These are phyloP conservation scores for Peromyscus leucopus DNA, from an alignment of 2,113 vertebrate species.

Conservation along the genomic window DNA sequence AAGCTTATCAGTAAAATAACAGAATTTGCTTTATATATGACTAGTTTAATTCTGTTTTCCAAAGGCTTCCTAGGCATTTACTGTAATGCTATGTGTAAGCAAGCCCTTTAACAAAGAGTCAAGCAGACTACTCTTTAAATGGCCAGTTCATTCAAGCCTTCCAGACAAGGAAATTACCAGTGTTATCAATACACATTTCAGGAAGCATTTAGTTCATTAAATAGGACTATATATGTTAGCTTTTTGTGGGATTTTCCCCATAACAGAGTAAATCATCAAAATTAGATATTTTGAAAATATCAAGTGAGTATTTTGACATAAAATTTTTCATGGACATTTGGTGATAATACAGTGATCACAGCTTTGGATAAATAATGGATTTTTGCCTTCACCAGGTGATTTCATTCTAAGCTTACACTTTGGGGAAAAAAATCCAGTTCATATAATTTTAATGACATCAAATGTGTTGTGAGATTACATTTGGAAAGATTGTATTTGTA, in stretches of 20 bases:
- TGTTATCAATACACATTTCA: constrained; percentile 37
- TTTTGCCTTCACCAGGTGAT: constrained; percentile 85
- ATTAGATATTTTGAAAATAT: constrained; percentile 11
- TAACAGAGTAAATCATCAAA: constrained; percentile 56
- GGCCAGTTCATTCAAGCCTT: constrained; percentile 46
- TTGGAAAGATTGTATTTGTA: constrained; percentile 74
- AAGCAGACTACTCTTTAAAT: constrained; percentile 33
- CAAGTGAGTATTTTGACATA: constrained; percentile 51
- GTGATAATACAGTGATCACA: constrained; percentile 53
- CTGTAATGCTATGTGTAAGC: constrained; percentile 11
- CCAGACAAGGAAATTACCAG: constrained; percentile 38
- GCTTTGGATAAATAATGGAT: constrained; percentile 66
- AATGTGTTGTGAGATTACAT: constrained; percentile 83
- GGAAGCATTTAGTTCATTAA: constrained; percentile 44
- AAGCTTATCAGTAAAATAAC: constrained; percentile 45
- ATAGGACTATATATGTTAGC: constrained; percentile 12
- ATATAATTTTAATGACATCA: constrained; percentile 75
- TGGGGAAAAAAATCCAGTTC: constrained; percentile 40
- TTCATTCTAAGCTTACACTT: constrained; percentile 67
- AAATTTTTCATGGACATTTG: constrained; percentile 43
- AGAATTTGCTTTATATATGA: constrained; percentile 49
- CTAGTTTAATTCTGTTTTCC: constrained; percentile 53
- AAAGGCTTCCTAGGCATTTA: constrained; percentile 64
- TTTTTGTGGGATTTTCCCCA: constrained; percentile 30
- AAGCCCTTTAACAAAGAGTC: constrained; percentile 48